A percentile compares a stretch with the other conserved stretches of the same genome.
Evolutionary conservation across 1,140 invertebrate species (phyloP).

Genomic region (Drosophila dunni): DNA sequence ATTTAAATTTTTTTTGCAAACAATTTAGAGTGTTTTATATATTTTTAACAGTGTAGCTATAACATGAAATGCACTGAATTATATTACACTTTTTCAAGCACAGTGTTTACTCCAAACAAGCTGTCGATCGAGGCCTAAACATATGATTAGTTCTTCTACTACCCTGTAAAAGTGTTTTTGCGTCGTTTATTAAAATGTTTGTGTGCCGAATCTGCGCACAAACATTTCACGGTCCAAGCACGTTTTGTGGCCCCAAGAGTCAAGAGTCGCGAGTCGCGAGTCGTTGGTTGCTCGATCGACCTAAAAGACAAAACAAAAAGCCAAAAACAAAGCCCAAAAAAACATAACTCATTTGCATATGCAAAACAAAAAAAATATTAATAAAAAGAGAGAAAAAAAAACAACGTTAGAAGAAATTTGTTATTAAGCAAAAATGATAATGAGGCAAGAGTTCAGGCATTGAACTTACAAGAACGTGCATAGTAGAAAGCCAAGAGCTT

Average conservation of each 20-base stretch:
- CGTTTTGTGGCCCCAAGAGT: constrained; percentile 7
- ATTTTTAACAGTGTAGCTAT: too few species aligned
- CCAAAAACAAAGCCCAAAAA: background rate
- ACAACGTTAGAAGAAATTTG: constrained; percentile 24
- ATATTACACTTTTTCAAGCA: too few species aligned
- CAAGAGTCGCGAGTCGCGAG: background rate
- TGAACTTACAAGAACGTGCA: constrained; percentile 31
- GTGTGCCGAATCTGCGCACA: background rate
- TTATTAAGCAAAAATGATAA: constrained; percentile 50
- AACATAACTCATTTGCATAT: constrained; percentile 40
- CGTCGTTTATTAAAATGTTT: too few species aligned
- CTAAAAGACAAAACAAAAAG: too few species aligned
- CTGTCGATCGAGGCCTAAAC: too few species aligned
- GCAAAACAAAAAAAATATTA: constrained; percentile 35
- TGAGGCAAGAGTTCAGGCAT: constrained; percentile 49
- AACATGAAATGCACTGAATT: too few species aligned
- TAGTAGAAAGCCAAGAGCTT: constrained; percentile 26
- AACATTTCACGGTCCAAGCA: constrained; percentile 29
- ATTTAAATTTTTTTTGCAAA: too few species aligned
- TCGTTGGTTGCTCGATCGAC: constrained; percentile 12
- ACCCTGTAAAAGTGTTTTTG: too few species aligned
- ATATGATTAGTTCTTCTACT: too few species aligned
- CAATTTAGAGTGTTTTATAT: too few species aligned
- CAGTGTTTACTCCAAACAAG: too few species aligned
- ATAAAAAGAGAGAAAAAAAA: constrained; percentile 3